Evolutionary conservation across 2,797 vertebrate species (phyloP).

Genomic region (Neoniphon sammara): DNA sequence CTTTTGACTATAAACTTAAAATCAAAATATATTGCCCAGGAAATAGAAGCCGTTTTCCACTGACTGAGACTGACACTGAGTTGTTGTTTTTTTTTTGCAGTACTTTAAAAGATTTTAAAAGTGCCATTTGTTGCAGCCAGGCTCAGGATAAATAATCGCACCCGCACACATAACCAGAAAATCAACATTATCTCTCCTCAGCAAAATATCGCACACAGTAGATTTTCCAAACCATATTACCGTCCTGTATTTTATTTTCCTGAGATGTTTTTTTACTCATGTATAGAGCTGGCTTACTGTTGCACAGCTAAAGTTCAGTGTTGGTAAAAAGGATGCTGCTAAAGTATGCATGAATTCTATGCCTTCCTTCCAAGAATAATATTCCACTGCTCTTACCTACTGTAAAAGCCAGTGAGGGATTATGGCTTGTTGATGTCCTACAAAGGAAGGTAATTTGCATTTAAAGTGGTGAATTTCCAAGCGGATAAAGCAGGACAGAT

Average conservation of each 20-base stretch:
- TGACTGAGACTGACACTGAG: too few species aligned
- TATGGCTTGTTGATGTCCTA: constrained; percentile 73
- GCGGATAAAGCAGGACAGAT: constrained; percentile 63
- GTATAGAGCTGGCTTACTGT: not conserved
- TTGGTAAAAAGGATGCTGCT: constrained; percentile 36
- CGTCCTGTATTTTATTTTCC: not conserved
- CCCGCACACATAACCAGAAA: not conserved
- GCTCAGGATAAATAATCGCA: constrained; percentile 3
- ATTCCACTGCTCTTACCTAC: constrained; percentile 56
- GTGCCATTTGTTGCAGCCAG: not conserved
- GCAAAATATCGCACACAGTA: not conserved
- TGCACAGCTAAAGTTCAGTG: constrained; percentile 34
- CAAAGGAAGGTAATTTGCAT: constrained; percentile 75
- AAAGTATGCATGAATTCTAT: constrained; percentile 55
- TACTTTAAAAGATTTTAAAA: constrained; percentile 1
- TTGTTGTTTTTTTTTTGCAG: too few species aligned
- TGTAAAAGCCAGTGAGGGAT: constrained; percentile 64
- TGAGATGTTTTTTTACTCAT: constrained; percentile 26
- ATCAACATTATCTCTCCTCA: constrained; percentile 2
- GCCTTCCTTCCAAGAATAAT: constrained; percentile 57
- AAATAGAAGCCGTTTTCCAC: too few species aligned
- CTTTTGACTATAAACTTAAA: not conserved
- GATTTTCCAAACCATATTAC: not conserved
- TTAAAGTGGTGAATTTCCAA: constrained; percentile 73
- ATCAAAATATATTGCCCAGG: not conserved